phyloP scores from a whole-genome alignment of 1,140 invertebrate genomes.

The Heliconius nattereri region DNA sequence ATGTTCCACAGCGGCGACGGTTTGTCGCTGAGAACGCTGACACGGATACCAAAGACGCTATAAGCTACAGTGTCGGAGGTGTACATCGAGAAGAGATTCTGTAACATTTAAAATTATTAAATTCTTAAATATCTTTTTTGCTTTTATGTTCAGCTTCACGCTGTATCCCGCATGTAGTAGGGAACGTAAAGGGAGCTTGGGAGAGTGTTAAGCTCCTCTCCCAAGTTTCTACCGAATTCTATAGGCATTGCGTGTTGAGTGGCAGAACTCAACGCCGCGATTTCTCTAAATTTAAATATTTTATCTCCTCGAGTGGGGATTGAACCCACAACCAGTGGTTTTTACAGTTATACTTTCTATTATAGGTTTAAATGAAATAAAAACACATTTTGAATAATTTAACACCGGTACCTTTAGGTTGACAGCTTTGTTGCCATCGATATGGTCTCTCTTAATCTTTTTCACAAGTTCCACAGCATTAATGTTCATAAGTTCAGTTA shows the following conservation, averaged over 20 bases:
- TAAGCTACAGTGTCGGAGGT: constrained; percentile 66
- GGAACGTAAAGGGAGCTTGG: too few species aligned
- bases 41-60: constrained; percentile 60
- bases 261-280: too few species aligned
- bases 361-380: not conserved
- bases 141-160: too few species aligned
- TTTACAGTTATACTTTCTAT: too few species aligned
- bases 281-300: too few species aligned
- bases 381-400: not conserved
- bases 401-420: constrained; percentile 60
- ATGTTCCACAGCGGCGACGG: constrained; percentile 64
- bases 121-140: too few species aligned
- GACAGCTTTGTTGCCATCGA: constrained; percentile 51
- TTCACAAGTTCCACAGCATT: constrained; percentile 55
- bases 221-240: too few species aligned
- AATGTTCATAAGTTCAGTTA: constrained; percentile 63
- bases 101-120: constrained; percentile 13
- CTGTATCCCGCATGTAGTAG: too few species aligned
- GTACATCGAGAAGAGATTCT: constrained; percentile 71
- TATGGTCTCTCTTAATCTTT: constrained; percentile 55
- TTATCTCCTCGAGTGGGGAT: too few species aligned
- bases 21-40: constrained; percentile 56
- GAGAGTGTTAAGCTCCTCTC: too few species aligned
- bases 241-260: too few species aligned
- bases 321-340: too few species aligned